A percentile compares a stretch with the other conserved stretches of the same genome.
These are phyloP conservation scores for Notiomystis cincta DNA, from an alignment of 2,113 vertebrate species.

Conservation along the genomic window DNA sequence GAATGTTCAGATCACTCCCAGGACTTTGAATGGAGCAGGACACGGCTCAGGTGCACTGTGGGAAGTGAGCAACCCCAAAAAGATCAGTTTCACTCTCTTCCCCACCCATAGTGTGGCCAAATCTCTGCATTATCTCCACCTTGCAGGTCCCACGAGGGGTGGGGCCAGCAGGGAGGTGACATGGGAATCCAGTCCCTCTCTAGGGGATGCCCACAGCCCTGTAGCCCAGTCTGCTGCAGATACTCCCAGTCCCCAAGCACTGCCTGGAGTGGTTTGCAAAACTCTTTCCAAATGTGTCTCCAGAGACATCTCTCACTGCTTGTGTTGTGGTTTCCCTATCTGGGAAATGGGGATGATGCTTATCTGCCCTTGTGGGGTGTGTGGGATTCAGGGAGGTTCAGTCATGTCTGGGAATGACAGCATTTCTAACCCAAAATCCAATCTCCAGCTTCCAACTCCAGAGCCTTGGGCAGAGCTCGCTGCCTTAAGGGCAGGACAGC, in stretches of 20 bases:
- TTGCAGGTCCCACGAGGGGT: background rate
- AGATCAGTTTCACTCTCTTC: background rate
- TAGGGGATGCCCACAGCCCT: background rate
- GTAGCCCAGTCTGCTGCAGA: background rate
- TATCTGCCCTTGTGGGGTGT: background rate
- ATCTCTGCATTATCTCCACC: background rate
- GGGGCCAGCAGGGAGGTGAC: background rate
- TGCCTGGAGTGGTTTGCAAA: background rate
- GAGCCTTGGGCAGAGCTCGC: background rate
- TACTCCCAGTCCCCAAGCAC: background rate
- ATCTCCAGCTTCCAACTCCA: background rate
- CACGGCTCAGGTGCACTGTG: background rate
- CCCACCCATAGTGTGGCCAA: accelerated
- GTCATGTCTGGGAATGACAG: background rate
- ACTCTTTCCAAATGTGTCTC: background rate
- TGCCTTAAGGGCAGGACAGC: background rate
- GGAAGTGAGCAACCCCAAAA: background rate
- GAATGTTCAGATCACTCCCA: background rate
- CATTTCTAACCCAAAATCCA: background rate
- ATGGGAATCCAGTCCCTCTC: accelerated
- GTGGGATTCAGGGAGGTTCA: background rate
- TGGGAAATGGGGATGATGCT: background rate
- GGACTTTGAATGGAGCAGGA: background rate
- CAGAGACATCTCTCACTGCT: background rate
- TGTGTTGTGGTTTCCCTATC: background rate